phyloP scores from a whole-genome alignment of 2,113 vertebrate genomes.

The Callionymus lyra region DNA sequence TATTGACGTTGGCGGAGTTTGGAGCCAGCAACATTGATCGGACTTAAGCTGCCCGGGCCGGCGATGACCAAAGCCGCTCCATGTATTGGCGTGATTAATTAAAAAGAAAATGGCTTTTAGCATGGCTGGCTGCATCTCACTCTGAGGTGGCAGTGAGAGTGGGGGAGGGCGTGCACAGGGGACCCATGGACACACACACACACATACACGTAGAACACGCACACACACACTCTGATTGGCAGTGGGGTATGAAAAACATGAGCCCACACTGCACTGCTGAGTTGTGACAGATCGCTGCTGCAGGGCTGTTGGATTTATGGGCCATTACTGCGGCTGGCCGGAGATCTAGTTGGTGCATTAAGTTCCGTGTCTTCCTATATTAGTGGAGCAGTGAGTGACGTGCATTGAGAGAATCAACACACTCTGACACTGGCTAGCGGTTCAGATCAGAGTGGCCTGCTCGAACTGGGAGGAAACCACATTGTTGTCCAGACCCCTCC shows the following conservation, averaged over 20 bases:
- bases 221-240: slow-evolving; percentile 16
- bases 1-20: slow-evolving; percentile 57
- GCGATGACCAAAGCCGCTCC: slow-evolving; percentile 44
- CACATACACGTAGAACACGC: slow-evolving; percentile 4
- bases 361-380: slow-evolving; percentile 83
- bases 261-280: slow-evolving; percentile 70
- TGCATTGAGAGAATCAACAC: slow-evolving; percentile 72
- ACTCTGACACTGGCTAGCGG: slow-evolving; percentile 53
- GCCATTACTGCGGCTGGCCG: slow-evolving; percentile 75
- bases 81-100: slow-evolving; percentile 79
- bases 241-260: slow-evolving; percentile 68
- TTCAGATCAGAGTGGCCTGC: slow-evolving; percentile 35
- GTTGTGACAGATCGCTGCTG: slow-evolving; percentile 75
- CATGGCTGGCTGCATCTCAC: slow-evolving; percentile 64
- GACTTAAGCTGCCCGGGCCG: slow-evolving; percentile 64
- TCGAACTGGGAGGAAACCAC: slow-evolving; percentile 41
- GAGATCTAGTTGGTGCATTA: slow-evolving; percentile 78
- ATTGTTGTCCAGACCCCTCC: slow-evolving; percentile 33
- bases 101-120: slow-evolving; percentile 80
- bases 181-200: slow-evolving; percentile 3
- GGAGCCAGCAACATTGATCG: slow-evolving; percentile 67
- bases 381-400: slow-evolving; percentile 75
- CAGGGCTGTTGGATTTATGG: slow-evolving; percentile 72
- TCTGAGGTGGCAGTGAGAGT: slow-evolving; percentile 41
- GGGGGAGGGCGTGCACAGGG: slow-evolving; percentile 4